These are phyloP conservation scores for Cryptoprocta ferox DNA, from an alignment of 2,797 vertebrate species.

Conservation along the genomic window DNA sequence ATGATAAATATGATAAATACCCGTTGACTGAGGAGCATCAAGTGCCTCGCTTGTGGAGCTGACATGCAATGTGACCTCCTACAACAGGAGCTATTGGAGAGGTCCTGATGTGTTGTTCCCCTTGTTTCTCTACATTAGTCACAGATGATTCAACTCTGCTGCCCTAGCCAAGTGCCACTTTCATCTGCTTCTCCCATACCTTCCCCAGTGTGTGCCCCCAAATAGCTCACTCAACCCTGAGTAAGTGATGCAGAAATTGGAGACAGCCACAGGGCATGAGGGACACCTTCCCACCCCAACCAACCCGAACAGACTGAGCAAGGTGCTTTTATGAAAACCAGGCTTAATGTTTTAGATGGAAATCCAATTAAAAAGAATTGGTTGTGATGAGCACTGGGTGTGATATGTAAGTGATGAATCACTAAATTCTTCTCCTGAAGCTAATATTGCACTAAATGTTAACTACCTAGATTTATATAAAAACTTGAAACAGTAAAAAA, in stretches of 20 bases:
- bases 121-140: conserved; percentile 47
- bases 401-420: neutral
- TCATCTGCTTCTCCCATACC: conserved; percentile 15
- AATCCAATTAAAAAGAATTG: conserved; percentile 32
- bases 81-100: neutral
- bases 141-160: conserved; percentile 55
- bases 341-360: conserved; percentile 47
- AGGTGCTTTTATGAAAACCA: neutral
- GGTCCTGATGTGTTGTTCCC: neutral
- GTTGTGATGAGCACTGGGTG: neutral
- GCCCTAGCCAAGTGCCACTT: conserved; percentile 12
- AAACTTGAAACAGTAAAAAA: neutral
- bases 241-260: neutral
- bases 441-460: neutral
- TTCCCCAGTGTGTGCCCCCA: neutral
- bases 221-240: neutral
- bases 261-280: neutral
- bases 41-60: neutral
- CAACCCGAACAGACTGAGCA: neutral
- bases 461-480: neutral
- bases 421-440: neutral
- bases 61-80: neutral
- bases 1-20: neutral
- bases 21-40: neutral
- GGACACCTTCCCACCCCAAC: neutral